phyloP scores from a whole-genome alignment of 2,797 vertebrate genomes.

The Sebastes kiyomatsui region DNA sequence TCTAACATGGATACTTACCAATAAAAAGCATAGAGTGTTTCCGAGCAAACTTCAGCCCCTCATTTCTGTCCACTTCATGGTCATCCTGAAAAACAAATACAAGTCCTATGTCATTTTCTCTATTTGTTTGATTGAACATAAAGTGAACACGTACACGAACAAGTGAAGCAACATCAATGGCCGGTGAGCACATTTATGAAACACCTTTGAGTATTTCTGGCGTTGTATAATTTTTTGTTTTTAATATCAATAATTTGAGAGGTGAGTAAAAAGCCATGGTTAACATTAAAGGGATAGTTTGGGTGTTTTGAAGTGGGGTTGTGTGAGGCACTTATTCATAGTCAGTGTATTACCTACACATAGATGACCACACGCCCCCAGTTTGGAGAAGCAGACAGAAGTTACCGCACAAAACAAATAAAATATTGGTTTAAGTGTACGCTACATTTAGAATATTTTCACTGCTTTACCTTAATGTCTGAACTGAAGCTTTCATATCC shows the following conservation, averaged over 20 bases:
- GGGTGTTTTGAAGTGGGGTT: no score
- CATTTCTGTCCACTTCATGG: constrained; percentile 95
- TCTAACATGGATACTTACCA: constrained; percentile 80
- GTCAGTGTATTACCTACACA: no score
- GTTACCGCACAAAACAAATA: no score
- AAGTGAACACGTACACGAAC: no score
- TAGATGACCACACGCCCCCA: no score
- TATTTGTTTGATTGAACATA: background rate
- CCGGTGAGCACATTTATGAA: background rate
- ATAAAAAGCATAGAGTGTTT: constrained; percentile 99
- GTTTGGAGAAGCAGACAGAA: no score
- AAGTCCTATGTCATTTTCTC: constrained; percentile 4
- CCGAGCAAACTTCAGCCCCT: constrained; percentile 96
- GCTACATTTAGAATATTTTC: no score
- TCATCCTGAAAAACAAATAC: constrained; percentile 86
- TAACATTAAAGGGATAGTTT: background rate
- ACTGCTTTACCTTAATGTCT: no score
- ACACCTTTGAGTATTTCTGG: background rate
- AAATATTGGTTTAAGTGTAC: no score
- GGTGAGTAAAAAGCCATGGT: background rate
- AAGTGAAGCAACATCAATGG: background rate
- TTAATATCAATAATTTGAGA: background rate
- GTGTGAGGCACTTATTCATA: no score
- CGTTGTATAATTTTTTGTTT: background rate
- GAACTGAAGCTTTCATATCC: no score